Evolutionary conservation across 1,140 invertebrate species (phyloP), one percentile per base, ranked within the genome.

Genomic region (Bathynomus jamesi): DNA sequence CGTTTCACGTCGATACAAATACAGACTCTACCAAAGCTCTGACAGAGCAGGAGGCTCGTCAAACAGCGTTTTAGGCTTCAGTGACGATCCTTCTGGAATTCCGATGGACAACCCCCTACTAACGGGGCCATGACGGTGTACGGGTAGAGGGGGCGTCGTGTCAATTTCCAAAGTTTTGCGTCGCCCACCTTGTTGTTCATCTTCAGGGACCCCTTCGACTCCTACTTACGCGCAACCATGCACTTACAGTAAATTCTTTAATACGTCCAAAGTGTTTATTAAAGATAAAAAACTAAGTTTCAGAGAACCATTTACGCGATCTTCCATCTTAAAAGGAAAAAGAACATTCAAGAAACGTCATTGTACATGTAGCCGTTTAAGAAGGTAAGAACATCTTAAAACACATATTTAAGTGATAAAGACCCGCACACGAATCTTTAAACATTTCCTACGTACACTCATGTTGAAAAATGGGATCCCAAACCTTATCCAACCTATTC

Each of bases 1-100:
- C 21, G 74, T 79, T 0, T 78, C 80, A 1, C 78, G 79, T 27
- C 78, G 78, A 17, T 80, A 83, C 65, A 76, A 79, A 7, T 80
- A 81, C 21, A 74, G 81, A 8, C 80, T 83, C 46, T 85, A 85
- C 76, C 77, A 80, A 21, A 80, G 72, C 8, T 76, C 80, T 4
- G 79, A 81, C 53, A 80, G 80, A 68, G 53, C 72, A 7, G 32
- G 32, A 8, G 32, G 32, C 17, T 40, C 32, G 7, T 40, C 32
- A 40, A 40, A 7, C 32, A 40, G 32, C 32, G 32, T 17, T 17
- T 40, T 40, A 40, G 32, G 32, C 7, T 40, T 40, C 7, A 40
- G 17, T 40, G 32, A 40, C 17, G 32, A 40, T 17, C 32, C 32
- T 17, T 40, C 32, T 8, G 32, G 32, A 8, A 40, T 40, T 8